phyloP scores from a whole-genome alignment of 35 echinoderm and acorn worm genomes.

The Hemicentrotus pulcherrimus region DNA sequence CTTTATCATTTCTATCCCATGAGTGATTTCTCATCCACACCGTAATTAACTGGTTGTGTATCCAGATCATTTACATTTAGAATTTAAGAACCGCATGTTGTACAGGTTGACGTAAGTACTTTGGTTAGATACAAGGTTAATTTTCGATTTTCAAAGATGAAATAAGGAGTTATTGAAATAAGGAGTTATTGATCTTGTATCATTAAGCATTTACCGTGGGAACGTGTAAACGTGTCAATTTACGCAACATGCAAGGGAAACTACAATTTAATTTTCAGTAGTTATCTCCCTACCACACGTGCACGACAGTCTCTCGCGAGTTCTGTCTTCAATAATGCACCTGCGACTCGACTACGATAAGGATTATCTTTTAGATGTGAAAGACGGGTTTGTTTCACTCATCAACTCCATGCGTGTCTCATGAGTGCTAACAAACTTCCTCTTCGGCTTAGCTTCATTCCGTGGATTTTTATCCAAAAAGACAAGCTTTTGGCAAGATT shows the following conservation, averaged over 20 bases:
- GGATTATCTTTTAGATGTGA: constrained; percentile 2
- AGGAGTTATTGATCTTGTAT: too few species aligned
- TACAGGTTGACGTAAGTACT: too few species aligned
- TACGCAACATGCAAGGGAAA: not conserved
- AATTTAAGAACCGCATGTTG: not conserved
- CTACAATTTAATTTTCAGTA: not conserved
- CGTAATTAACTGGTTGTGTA: not conserved
- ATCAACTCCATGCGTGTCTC: not conserved
- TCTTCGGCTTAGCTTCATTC: constrained; percentile 1
- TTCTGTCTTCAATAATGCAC: not conserved
- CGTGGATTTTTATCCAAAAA: constrained; percentile 5
- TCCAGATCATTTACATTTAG: not conserved
- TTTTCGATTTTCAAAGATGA: not conserved
- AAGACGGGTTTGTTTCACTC: not conserved
- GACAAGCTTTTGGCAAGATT: constrained; percentile 17
- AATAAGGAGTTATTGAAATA: too few species aligned
- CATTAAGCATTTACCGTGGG: not conserved
- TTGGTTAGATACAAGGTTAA: not conserved
- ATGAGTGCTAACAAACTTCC: not conserved
- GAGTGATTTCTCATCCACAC: not conserved
- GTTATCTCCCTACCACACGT: not conserved
- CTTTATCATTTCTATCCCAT: not conserved
- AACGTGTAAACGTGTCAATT: not conserved
- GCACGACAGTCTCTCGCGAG: not conserved
- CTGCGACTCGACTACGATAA: not conserved